A percentile compares a stretch with the other conserved stretches of the same genome.
Evolutionary conservation across 2,797 vertebrate species (phyloP).

Genomic region (Galagoides demidoff): DNA sequence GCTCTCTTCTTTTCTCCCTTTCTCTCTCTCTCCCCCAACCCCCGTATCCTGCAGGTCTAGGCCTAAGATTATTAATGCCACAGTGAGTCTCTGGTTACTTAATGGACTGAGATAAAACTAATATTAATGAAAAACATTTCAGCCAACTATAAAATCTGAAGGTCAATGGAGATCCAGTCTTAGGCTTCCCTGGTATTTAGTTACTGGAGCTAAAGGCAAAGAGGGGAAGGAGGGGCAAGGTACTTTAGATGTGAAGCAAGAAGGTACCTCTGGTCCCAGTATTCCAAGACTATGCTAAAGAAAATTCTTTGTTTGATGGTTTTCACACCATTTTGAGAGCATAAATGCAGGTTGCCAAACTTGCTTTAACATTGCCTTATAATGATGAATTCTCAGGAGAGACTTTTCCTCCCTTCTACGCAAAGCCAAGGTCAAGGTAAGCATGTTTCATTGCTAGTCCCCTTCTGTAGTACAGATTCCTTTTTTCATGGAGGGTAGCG

Average conservation of each 20-base stretch:
- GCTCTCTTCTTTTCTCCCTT: background rate
- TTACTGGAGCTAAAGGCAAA: constrained; percentile 9
- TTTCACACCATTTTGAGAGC: background rate
- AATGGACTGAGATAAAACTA: background rate
- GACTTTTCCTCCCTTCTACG: background rate
- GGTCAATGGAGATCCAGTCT: background rate
- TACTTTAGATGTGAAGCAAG: background rate
- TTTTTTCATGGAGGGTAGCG: background rate
- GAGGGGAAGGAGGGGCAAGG: background rate
- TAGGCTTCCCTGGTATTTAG: background rate
- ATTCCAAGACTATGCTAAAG: background rate
- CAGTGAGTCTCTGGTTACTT: background rate
- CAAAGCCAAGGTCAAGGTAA: background rate
- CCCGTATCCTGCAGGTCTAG: background rate
- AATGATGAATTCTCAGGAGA: background rate
- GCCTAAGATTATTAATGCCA: background rate
- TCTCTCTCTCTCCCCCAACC: background rate
- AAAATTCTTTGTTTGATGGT: background rate
- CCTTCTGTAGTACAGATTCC: background rate
- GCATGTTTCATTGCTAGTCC: background rate
- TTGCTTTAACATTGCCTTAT: background rate
- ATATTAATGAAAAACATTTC: constrained; percentile 3
- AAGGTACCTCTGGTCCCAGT: background rate
- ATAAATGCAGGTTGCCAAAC: background rate
- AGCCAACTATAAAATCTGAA: background rate